Evolutionary conservation across 2,113 vertebrate species (phyloP), one percentile per base, ranked within the genome.

Genomic region (Peromyscus californicus): DNA sequence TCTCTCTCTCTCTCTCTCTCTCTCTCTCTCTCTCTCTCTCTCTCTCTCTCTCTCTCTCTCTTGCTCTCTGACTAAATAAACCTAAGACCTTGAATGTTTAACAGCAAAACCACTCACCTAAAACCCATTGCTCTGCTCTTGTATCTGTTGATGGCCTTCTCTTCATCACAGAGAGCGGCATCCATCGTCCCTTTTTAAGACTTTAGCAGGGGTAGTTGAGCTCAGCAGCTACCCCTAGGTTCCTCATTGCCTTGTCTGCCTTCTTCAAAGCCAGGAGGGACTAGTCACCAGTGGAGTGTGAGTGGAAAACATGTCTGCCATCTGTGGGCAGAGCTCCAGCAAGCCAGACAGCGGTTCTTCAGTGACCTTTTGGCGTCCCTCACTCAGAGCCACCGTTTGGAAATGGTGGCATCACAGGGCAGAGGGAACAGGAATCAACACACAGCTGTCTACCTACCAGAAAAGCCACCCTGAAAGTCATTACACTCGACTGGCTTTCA

Each of bases 1-100:
- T 26, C 13, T 45, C n/a, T 76, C 10, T 48, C 31, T 63, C 57
- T n/a, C 36, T 87, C 10, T 51, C 45, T 26, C 13, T 45, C n/a
- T n/a, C 79, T 92, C 29, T 29, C 33, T 39, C 33, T 82, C 1
- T 76, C 10, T 48, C 31, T 63, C 57, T n/a, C 36, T 87, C 10
- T 51, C 1, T 76, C 10, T 48, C 31, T 63, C 57, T n/a, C 36
- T 87, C 10, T 51, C 45, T 26, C 13, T 45, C n/a, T n/a, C 79
- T 92, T 86, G 8, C 29, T 29, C 33, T 39, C 33, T 82, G 36
- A 91, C 22, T 15, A 88, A 88, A 76, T 94, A 92, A 89, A 67
- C 13, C n/a, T n/a, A 48, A 94, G 75, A 3, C 63, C 48, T 10
- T 72, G 54, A 90, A 76, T 57, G 29, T n/a, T 75, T 51, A 63